Conservation (phyloP, 1,140 invertebrate genomes). For the Drosophila seguyi region DNA sequence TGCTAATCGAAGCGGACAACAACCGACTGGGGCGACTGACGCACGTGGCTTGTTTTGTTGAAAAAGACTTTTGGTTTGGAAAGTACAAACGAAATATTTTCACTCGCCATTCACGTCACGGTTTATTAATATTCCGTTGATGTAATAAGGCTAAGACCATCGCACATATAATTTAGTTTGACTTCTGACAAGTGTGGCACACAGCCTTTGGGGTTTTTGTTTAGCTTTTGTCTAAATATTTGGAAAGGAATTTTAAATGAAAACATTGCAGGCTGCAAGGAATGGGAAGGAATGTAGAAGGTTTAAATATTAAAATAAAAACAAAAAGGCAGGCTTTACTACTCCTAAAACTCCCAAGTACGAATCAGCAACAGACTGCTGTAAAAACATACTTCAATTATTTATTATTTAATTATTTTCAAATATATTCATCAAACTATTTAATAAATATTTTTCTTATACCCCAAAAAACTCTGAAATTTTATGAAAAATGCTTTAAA, state of each 20-base stretch:
- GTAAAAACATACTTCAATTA: no score
- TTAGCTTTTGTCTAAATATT: conserved; percentile 38
- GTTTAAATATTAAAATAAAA: neutral
- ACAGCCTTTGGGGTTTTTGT: conserved; percentile 16
- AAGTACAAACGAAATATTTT: conserved; percentile 49
- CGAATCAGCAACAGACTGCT: neutral
- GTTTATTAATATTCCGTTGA: conserved; percentile 81
- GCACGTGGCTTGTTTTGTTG: conserved; percentile 32
- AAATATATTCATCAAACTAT: neutral
- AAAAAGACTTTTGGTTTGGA: conserved; percentile 22
- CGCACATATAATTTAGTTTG: conserved; percentile 42
- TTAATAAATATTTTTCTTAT: neutral
- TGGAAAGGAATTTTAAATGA: neutral
- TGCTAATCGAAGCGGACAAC: conserved; percentile 42
- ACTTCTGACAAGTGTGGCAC: conserved; percentile 41
- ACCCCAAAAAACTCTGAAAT: neutral
- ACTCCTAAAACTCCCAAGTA: neutral
- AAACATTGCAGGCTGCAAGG: neutral
- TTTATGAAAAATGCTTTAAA: neutral
- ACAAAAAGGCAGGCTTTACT: neutral
- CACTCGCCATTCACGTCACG: conserved; percentile 59
- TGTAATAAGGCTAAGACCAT: conserved; percentile 59
- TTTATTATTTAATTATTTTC: neutral
- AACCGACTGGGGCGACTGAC: conserved; percentile 42
- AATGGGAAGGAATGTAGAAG: neutral